Conservation (phyloP, 2,888 invertebrate species). For the Eupsilia transversa region DNA sequence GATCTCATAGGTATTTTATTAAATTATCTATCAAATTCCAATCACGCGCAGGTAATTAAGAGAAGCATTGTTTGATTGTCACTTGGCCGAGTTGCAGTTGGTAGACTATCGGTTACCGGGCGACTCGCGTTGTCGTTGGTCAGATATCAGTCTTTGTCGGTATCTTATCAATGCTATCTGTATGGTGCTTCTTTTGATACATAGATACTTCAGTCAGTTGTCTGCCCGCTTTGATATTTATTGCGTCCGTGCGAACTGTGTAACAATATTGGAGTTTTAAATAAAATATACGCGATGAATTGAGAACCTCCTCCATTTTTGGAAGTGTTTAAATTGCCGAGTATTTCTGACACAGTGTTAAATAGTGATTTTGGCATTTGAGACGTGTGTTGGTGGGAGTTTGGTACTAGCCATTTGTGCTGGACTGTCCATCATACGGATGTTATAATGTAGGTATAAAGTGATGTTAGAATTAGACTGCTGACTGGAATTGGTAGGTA, state of each 20-base stretch:
- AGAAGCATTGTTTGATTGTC: constrained; percentile 21
- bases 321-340: not conserved
- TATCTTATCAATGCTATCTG: constrained; percentile 53
- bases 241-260: not conserved
- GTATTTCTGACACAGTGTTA: constrained; percentile 9
- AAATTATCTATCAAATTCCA: not conserved
- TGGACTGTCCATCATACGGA: not conserved
- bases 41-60: constrained; percentile 36
- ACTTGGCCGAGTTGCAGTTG: not conserved
- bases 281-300: constrained; percentile 7
- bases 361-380: not conserved
- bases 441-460: not conserved
- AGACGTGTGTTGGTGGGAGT: not conserved
- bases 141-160: constrained; percentile 2
- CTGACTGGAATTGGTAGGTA: not conserved
- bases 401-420: not conserved
- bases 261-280: not conserved
- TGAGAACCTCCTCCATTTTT: not conserved
- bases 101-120: constrained; percentile 9
- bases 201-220: constrained; percentile 36
- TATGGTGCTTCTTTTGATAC: constrained; percentile 5
- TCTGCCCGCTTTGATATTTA: not conserved
- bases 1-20: constrained; percentile 21
- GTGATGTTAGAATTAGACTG: not conserved
- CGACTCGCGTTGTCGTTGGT: constrained; percentile 19